Percentiles rank a stretch among this genome's conserved stretches.
These are phyloP conservation scores for Pelosia muscerda DNA, from an alignment of 2,888 invertebrate genomes.

Conservation along the genomic window DNA sequence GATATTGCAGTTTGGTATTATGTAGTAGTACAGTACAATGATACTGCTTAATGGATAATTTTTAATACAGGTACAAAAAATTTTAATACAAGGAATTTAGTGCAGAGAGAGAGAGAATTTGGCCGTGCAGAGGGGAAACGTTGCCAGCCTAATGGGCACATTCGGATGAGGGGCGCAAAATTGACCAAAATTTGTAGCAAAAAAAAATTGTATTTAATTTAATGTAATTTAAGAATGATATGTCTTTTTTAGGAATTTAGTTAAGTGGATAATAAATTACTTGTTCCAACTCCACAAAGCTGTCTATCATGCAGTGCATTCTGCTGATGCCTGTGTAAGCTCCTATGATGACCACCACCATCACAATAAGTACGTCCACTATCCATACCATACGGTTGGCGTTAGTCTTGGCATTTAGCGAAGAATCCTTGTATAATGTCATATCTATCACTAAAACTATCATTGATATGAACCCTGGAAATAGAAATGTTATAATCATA, in stretches of 20 bases:
- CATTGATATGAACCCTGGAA: not conserved
- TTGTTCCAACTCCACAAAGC: not conserved
- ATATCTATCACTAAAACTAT: not conserved
- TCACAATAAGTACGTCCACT: not conserved
- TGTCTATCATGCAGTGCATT: constrained; percentile 3
- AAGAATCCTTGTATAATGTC: not conserved
- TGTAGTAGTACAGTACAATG: no score
- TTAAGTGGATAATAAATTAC: no score
- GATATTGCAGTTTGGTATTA: not conserved
- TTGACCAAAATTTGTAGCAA: no score
- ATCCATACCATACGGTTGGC: not conserved
- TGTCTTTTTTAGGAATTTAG: no score
- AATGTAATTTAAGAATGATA: not conserved
- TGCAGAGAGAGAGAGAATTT: no score
- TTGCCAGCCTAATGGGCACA: no score
- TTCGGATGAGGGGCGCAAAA: no score
- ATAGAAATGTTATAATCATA: not conserved
- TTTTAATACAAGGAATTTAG: no score
- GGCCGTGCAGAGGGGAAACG: no score
- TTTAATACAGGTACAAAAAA: no score
- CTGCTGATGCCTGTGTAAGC: not conserved
- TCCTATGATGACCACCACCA: not conserved
- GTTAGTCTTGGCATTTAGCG: not conserved
- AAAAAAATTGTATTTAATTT: not conserved
- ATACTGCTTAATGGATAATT: no score